Evolutionary conservation across 2,113 vertebrate species (phyloP), one percentile per base, ranked within the genome.

Genomic region (Ctenodactylus gundi): DNA sequence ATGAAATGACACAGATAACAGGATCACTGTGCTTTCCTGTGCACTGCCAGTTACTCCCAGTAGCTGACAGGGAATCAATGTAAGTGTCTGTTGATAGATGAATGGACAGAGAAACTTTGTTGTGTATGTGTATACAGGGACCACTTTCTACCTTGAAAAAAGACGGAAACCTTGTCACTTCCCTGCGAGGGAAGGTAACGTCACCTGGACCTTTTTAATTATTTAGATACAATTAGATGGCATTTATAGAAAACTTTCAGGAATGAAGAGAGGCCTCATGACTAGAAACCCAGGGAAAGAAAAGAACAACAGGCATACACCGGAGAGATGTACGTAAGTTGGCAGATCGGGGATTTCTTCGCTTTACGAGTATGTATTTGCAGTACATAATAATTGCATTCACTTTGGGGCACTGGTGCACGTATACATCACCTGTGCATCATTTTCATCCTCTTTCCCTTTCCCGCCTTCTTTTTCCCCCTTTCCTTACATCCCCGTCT

Each of bases 231-330:
- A 76, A 18, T 14, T 94, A 31, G 6, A n/a, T 93, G 87, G 36
- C 51, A 53, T 70, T 77, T 25, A 81, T 57, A 72, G 39, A 85
- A 82, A 91, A 88, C 31, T 77, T 91, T 85, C 76, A 94, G 68
- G 49, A 90, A 87, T 86, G 78, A 73, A 7, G 84, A 93, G 57
- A 90, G 68, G 23, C 34, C 68, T 15, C 78, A 36, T 49, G 51
- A 57, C 8, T 70, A 13, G 72, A 91, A 94, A 73, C 9, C n/a
- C 83, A 91, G 18, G 23, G 46, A 8, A 14, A 29, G 36, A 90
- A 55, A 29, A 60, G 7, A 14, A 85, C 55, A 76, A 44, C 17
- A 90, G n/a, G 68, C 53, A 84, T 9, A 81, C 53, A 60, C 25
- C 62, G 41, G 85, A 23, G 20, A 51, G 15, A 87, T 60, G 75